phyloP scores from a whole-genome alignment of 2,797 vertebrate species.

The Emydoidea blandingii region DNA sequence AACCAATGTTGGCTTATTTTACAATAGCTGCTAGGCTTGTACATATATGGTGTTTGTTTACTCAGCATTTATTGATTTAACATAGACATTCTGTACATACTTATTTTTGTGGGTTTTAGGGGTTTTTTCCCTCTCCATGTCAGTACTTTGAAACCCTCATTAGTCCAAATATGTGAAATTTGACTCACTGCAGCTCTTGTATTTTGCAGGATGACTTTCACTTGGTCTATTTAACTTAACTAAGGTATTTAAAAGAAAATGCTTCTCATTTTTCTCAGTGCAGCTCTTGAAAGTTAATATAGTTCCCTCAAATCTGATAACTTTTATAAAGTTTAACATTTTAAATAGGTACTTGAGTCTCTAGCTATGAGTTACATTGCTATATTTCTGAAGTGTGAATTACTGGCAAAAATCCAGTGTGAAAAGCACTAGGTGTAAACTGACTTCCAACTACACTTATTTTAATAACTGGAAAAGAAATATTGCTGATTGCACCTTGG shows the following conservation, averaged over 20 bases:
- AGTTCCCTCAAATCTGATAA: neutral
- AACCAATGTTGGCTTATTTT: neutral
- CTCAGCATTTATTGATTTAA: neutral
- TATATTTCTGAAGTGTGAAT: neutral
- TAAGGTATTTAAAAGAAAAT: neutral
- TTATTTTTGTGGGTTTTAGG: neutral
- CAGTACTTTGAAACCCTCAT: neutral
- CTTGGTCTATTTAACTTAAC: neutral
- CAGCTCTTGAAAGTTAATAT: neutral
- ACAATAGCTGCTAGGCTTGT: neutral
- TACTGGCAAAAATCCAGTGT: neutral
- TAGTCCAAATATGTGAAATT: neutral
- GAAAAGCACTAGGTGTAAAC: neutral
- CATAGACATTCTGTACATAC: neutral
- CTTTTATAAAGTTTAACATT: neutral
- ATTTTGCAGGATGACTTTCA: neutral
- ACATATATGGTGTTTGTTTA: neutral
- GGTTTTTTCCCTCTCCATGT: neutral
- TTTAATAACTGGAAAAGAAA: no score
- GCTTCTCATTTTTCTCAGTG: neutral
- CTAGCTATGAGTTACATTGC: neutral
- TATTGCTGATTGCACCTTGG: neutral
- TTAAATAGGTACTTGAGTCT: neutral
- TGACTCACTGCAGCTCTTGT: neutral
- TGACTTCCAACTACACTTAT: neutral